Evolutionary conservation across 2,113 vertebrate genomes (phyloP).

Genomic region (Xenopus borealis): DNA sequence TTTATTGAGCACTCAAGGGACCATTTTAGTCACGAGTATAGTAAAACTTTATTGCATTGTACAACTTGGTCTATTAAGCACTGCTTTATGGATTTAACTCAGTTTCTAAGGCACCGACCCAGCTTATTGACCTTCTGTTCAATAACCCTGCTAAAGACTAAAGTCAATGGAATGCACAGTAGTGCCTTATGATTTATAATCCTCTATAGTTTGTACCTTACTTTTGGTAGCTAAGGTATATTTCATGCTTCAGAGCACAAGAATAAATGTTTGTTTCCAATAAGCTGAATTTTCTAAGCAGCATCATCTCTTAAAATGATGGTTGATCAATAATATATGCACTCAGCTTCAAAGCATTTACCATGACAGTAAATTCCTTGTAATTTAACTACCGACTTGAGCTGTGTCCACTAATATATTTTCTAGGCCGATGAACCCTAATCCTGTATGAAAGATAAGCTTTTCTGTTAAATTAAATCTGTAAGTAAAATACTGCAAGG

Average conservation of each 20-base stretch:
- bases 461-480: conserved; percentile 38
- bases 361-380: too few relatives aligned
- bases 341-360: too few relatives aligned
- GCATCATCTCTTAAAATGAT: too few relatives aligned
- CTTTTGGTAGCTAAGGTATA: conserved; percentile 7
- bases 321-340: too few relatives aligned
- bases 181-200: conserved; percentile 29
- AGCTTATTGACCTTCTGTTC: conserved; percentile 25
- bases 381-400: too few relatives aligned
- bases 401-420: conserved; percentile 5
- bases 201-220: neutral
- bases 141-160: conserved; percentile 2
- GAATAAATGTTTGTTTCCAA: conserved; percentile 13
- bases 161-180: conserved; percentile 4
- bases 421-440: conserved; percentile 16
- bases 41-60: conserved; percentile 35
- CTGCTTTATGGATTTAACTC: conserved; percentile 29
- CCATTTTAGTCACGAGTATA: conserved; percentile 30
- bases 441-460: conserved; percentile 29
- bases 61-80: conserved; percentile 34
- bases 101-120: conserved; percentile 24
- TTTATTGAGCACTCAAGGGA: conserved; percentile 25
- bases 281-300: neutral
- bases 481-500: conserved; percentile 26
- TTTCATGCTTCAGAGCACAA: neutral